phyloP scores from a whole-genome alignment of 2,797 vertebrate species.

The Crotalus adamanteus region DNA sequence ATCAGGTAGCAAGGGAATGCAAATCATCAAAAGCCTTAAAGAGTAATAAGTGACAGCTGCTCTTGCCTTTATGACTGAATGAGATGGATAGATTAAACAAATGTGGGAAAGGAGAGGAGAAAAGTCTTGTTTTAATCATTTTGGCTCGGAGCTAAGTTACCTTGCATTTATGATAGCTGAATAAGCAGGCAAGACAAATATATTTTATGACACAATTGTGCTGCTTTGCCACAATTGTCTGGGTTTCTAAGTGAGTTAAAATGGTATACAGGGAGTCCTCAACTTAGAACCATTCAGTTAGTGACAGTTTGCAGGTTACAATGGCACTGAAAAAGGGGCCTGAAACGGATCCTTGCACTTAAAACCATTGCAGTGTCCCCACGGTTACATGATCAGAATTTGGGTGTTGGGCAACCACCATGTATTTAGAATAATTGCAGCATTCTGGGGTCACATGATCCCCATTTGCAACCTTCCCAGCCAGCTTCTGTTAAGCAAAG shows the following conservation, averaged over 20 bases:
- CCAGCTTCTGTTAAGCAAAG: background rate
- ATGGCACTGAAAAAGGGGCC: background rate
- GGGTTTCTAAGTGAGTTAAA: background rate
- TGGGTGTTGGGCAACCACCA: background rate
- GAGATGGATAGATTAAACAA: slow-evolving; percentile 36
- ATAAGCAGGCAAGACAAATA: background rate
- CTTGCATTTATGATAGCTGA: background rate
- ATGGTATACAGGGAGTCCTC: background rate
- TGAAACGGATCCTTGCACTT: background rate
- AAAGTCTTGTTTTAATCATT: background rate
- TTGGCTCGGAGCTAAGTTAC: background rate
- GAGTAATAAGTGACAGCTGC: slow-evolving; percentile 69
- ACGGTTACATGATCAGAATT: background rate
- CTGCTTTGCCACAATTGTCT: background rate
- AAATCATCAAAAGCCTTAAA: slow-evolving; percentile 64
- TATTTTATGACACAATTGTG: background rate
- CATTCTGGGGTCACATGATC: background rate
- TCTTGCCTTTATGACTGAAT: slow-evolving; percentile 40
- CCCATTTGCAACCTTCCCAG: background rate
- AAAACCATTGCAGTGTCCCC: background rate
- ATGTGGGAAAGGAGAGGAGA: slow-evolving; percentile 38
- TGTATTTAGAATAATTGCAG: background rate
- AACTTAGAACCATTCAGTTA: background rate
- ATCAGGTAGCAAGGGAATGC: slow-evolving; percentile 64
- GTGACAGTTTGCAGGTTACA: background rate